Base-by-base conservation (phyloP, 2,888 invertebrate species). In the Lasioglossum figueresi region DNA sequence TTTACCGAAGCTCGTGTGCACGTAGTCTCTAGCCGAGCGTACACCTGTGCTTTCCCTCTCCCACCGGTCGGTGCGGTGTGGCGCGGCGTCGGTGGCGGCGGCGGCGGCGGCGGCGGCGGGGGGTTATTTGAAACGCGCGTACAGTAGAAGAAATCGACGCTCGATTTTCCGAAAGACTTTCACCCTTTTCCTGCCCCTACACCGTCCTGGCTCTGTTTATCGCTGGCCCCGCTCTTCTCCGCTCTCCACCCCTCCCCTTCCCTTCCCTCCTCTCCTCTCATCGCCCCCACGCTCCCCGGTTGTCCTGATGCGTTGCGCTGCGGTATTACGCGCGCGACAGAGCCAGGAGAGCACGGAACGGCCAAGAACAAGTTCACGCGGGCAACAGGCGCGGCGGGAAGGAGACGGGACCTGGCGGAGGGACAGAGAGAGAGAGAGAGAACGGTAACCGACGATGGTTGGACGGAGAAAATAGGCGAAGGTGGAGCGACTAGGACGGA, bases 141-240 rank as follows among this genome's bases (percentile, higher is more conserved):
- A 31, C 56, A 27, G 27, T 71, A 71, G 80, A 82, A 83, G 82
- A 80, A 82, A 63, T 45, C 75, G 70, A 59, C 45, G 73, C 70
- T 66, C 70, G 68, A 91, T 90, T 90, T 91, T 91, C 90, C 90
- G 72, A 88, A 86, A 88, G 88, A 88, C 90, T 91, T 90, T 91
- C 90, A 88, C 91, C 90, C 88, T 88, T 88, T 82, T 85, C 82
- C 88, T 72, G 71, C 72, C 48, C 81, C 81, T 73, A 27, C 74
- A 70, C 23, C 16, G n/a, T 14, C 3, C 6, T n/a, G 34, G n/a
- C 34, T 31, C 12, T 27, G 37, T 56, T 63, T 45, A 68, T 66
- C 79, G 23, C 56, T n/a, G 76, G 16, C 31, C 37, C 16, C n/a
- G n/a, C n/a, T n/a, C n/a, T n/a, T n/a, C n/a, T n/a, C n/a, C n/a